Evolutionary conservation across 1,140 invertebrate genomes (phyloP), one percentile per base, ranked within the genome.

Genomic region (Phymastichus coffea): DNA sequence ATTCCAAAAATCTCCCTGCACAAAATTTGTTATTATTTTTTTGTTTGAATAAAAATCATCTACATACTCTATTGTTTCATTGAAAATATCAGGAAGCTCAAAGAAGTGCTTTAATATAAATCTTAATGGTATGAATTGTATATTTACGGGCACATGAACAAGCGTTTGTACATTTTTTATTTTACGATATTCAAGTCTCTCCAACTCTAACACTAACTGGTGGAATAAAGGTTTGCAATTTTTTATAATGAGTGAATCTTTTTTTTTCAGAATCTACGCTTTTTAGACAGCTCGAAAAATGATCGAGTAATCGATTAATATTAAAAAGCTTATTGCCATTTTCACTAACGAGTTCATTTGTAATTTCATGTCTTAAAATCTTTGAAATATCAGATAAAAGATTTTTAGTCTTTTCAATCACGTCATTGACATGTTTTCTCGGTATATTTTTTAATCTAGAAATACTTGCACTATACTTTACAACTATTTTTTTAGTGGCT

Each of bases 131-230:
- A n/a, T n/a, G n/a, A n/a, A n/a, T n/a, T n/a, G n/a, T n/a, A n/a
- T n/a, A 10, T 26, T 43, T 4, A 54, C 51, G 1, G 3, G 14
- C n/a, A 54, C 14, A 41, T 28, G 25, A 41, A 41, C 37, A 28
- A 41, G 12, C 9, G 17, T 23, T 38, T 25, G 19, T n/a, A 41
- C 14, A 28, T 30, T 20, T 30, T 54, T 54, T 3, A 8, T 54
- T 54, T 20, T 43, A 41, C 15, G 26, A 30, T 54, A 54, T 10
- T 54, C 51, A 28, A 28, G 7, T 40, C 19, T 54, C n/a, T n/a
- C n/a, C n/a, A n/a, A n/a, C n/a, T n/a, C n/a, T n/a, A n/a, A n/a
- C n/a, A n/a, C 51, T 1, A 37, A 22, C 28, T 38, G 22, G 17
- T 51, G 6, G 25, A 26, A 38, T 38, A 9, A 15, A 7, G n/a